Evolutionary conservation across 2,797 vertebrate species (phyloP).

Genomic region (Cephalopachus bancanus): DNA sequence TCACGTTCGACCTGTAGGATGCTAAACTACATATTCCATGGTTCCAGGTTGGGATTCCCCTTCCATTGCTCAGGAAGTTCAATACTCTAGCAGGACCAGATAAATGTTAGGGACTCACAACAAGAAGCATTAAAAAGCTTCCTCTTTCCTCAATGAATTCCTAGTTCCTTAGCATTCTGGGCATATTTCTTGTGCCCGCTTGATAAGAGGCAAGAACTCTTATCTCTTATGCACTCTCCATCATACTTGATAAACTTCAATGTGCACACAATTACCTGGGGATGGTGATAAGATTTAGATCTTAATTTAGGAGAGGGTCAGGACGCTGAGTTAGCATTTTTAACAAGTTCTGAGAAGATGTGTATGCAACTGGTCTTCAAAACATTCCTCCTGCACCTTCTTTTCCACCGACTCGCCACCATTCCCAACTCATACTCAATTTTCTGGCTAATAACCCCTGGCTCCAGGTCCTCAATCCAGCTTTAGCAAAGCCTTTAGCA

Average conservation of each 20-base stretch:
- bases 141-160: background rate
- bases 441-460: background rate
- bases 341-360: background rate
- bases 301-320: background rate
- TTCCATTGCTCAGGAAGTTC: background rate
- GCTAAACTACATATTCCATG: background rate
- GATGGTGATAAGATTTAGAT: background rate
- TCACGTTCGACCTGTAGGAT: background rate
- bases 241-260: background rate
- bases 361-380: background rate
- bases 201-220: background rate
- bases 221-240: background rate
- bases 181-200: background rate
- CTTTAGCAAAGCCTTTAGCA: background rate
- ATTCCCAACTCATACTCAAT: background rate
- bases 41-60: fast-evolving
- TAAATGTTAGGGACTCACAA: background rate
- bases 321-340: background rate
- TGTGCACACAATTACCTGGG: background rate
- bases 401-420: background rate
- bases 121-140: background rate
- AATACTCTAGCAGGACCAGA: background rate
- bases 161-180: background rate
- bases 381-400: background rate
- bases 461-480: background rate